Evolutionary conservation across 2,888 invertebrate species (phyloP).

Genomic region (Lottia scabra): DNA sequence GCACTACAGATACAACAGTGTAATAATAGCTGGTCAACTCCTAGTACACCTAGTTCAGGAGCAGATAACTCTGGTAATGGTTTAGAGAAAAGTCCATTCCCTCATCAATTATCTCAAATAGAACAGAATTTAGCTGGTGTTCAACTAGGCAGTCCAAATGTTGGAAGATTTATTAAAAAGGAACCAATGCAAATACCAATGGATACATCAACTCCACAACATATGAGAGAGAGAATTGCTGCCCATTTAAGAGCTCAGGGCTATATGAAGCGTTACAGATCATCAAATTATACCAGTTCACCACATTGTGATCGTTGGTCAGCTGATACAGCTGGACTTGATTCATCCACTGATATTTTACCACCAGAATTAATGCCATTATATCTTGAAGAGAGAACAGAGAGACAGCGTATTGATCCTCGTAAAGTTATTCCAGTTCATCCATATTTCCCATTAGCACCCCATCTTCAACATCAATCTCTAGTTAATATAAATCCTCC

Average conservation of each 20-base stretch:
- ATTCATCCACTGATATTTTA: conserved; percentile 5
- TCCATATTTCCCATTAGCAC: not conserved
- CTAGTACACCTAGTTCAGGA: conserved; percentile 17
- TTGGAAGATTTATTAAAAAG: conserved; percentile 3
- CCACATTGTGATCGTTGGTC: conserved; percentile 22
- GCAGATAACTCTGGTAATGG: conserved; percentile 9
- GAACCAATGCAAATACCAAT: conserved; percentile 8
- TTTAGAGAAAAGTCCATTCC: not conserved
- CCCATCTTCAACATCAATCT: conserved; percentile 12
- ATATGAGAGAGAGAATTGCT: conserved; percentile 14
- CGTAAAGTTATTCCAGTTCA: conserved; percentile 10
- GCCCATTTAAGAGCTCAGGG: conserved; percentile 15
- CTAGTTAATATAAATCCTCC: conserved; percentile 33
- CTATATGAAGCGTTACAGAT: conserved; percentile 11
- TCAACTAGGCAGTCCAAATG: not conserved
- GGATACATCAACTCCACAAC: conserved; percentile 10
- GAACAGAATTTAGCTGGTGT: not conserved
- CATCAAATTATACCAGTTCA: conserved; percentile 16
- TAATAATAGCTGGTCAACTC: conserved; percentile 12
- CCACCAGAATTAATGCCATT: conserved; percentile 18
- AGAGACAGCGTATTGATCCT: conserved; percentile 12
- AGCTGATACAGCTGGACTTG: conserved; percentile 17
- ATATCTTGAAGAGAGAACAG: conserved; percentile 8
- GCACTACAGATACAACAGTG: not conserved
- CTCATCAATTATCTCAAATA: not conserved